Conservation (phyloP, 2,797 vertebrate genomes). For the Pelobates cultripes region DNA sequence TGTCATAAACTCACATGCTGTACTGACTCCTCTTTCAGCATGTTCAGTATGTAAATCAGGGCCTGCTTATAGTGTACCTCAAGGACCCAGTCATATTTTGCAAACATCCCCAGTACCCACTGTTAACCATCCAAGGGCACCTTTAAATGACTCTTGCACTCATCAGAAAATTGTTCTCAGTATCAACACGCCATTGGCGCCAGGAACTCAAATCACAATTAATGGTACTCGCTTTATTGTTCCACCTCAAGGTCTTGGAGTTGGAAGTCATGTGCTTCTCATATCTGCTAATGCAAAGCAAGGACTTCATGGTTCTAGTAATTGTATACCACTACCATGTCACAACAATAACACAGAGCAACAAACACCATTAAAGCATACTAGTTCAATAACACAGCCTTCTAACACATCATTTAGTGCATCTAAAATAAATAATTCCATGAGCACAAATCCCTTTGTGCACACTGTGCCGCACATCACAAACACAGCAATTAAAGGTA, state of each 20-base stretch:
- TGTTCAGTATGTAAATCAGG: slow-evolving; percentile 63
- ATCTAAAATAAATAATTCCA: slow-evolving; percentile 70
- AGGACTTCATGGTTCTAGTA: slow-evolving; percentile 64
- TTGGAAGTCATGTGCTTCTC: slow-evolving; percentile 90
- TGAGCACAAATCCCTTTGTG: slow-evolving; percentile 63
- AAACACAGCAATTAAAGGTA: slow-evolving; percentile 67
- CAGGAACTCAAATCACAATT: slow-evolving; percentile 93
- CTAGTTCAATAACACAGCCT: slow-evolving; percentile 62
- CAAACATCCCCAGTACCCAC: slow-evolving; percentile 61
- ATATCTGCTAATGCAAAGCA: slow-evolving; percentile 79
- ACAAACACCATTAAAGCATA: slow-evolving; percentile 64
- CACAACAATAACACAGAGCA: slow-evolving; percentile 66
- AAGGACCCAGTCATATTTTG: slow-evolving; percentile 51
- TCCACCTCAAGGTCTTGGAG: slow-evolving; percentile 90
- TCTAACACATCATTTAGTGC: slow-evolving; percentile 67
- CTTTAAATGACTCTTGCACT: slow-evolving; percentile 69
- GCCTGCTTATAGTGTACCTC: slow-evolving; percentile 53
- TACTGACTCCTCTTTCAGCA: slow-evolving; percentile 58
- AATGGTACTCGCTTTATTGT: slow-evolving; percentile 90
- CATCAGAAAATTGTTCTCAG: slow-evolving; percentile 94
- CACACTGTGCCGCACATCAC: slow-evolving; percentile 72
- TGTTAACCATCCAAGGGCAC: slow-evolving; percentile 61
- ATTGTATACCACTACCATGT: slow-evolving; percentile 59
- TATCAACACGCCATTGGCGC: slow-evolving; percentile 85
- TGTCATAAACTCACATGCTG: slow-evolving; percentile 64